These are phyloP conservation scores for Mylabris sibirica DNA, from an alignment of 2,888 invertebrate species.

Conservation along the genomic window DNA sequence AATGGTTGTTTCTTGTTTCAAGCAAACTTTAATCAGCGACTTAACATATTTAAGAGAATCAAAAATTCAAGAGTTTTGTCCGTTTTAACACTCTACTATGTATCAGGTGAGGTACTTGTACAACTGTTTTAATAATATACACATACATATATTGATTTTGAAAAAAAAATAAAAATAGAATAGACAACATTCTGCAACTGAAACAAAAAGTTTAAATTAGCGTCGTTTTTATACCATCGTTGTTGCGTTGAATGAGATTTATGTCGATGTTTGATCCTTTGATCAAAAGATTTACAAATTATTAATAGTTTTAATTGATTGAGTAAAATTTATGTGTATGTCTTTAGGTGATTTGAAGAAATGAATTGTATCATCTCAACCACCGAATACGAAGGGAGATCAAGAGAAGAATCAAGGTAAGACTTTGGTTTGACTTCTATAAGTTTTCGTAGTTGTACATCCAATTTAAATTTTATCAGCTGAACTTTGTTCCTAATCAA, in stretches of 20 bases:
- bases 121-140: background rate
- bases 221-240: background rate
- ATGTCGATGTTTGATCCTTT: slow-evolving; percentile 20
- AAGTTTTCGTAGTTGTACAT: no score
- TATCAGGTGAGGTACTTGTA: slow-evolving; percentile 6
- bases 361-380: background rate
- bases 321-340: background rate
- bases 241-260: background rate
- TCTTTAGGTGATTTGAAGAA: background rate
- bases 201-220: background rate
- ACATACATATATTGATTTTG: background rate
- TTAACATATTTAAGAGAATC: background rate
- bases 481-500: no score
- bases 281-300: background rate
- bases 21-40: background rate
- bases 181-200: background rate
- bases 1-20: background rate
- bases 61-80: slow-evolving; percentile 1
- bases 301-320: background rate
- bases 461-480: no score
- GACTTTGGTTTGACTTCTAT: no score
- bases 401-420: no score
- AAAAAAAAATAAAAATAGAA: background rate
- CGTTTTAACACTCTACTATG: background rate
- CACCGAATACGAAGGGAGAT: background rate